Evolutionary conservation across 2,888 invertebrate species (phyloP).

Genomic region (Lycaena phlaeas): DNA sequence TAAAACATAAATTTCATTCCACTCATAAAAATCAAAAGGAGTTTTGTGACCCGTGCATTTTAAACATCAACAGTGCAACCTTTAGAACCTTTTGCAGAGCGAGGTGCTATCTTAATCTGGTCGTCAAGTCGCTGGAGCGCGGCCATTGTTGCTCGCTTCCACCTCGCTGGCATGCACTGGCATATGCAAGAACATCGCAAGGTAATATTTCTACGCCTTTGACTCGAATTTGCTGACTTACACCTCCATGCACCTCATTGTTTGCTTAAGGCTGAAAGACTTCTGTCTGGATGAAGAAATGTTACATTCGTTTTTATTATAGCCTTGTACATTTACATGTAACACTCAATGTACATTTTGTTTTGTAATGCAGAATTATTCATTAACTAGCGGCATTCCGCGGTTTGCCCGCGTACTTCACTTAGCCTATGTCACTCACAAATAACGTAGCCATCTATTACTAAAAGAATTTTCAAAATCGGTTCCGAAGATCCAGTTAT

Average conservation of each 20-base stretch:
- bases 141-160: constrained; percentile 44
- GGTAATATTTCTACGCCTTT: constrained; percentile 50
- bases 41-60: constrained; percentile 16
- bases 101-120: constrained; percentile 57
- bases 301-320: too few relatives aligned
- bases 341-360: too few relatives aligned
- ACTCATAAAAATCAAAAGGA: constrained; percentile 10
- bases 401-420: too few relatives aligned
- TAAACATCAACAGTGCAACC: constrained; percentile 17
- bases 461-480: too few relatives aligned
- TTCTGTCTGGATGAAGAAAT: too few relatives aligned
- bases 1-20: neutral
- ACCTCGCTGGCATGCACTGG: constrained; percentile 36
- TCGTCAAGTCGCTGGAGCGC: constrained; percentile 35
- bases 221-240: constrained; percentile 30
- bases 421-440: too few relatives aligned
- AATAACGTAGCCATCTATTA: too few relatives aligned
- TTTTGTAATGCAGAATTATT: too few relatives aligned
- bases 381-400: too few relatives aligned
- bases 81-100: constrained; percentile 18
- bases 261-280: constrained; percentile 7
- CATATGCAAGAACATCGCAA: constrained; percentile 29
- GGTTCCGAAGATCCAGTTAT: too few relatives aligned
- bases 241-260: constrained; percentile 26
- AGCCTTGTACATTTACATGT: too few relatives aligned